Conservation (phyloP, 2,888 invertebrate species). For the Brenthis daphne region DNA sequence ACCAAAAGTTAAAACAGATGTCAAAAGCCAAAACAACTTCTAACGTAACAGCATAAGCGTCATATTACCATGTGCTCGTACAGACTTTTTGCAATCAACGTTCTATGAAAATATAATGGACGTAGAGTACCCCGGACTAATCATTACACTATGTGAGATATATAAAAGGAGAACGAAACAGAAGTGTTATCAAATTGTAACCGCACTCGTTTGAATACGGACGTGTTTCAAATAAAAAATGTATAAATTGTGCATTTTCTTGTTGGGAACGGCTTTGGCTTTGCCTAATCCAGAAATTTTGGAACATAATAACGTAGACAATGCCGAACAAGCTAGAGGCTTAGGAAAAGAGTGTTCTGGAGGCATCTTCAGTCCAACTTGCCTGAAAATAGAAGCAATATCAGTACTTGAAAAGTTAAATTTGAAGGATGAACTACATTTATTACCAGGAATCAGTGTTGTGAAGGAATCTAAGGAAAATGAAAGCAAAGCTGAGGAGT, state of each 20-base stretch:
- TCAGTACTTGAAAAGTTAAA: conserved; percentile 68
- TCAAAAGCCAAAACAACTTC: conserved; percentile 44
- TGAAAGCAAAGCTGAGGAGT: conserved; percentile 85
- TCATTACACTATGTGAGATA: conserved; percentile 71
- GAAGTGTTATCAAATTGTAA: conserved; percentile 71
- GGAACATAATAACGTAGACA: conserved; percentile 53
- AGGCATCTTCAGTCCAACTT: conserved; percentile 71
- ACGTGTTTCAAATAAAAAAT: conserved; percentile 58
- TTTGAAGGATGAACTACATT: conserved; percentile 65
- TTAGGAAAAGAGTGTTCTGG: conserved; percentile 67
- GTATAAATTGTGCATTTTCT: conserved; percentile 54
- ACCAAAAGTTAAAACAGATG: conserved; percentile 49
- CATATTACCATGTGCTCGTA: conserved; percentile 38
- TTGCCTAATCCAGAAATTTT: conserved; percentile 65
- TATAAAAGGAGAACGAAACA: conserved; percentile 72
- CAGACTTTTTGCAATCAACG: conserved; percentile 70
- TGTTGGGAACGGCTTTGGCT: conserved; percentile 52
- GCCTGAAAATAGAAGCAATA: conserved; percentile 73
- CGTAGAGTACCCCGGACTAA: conserved; percentile 63
- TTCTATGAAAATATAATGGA: conserved; percentile 80
- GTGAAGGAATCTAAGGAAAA: conserved; percentile 78
- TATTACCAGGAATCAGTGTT: conserved; percentile 83
- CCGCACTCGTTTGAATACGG: conserved; percentile 58
- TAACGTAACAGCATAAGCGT: conserved; percentile 34
- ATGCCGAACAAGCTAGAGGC: conserved; percentile 57